Percentiles rank a stretch among this genome's conserved stretches.
Conservation (phyloP, 2,888 invertebrate genomes). For the Apamea anceps region DNA sequence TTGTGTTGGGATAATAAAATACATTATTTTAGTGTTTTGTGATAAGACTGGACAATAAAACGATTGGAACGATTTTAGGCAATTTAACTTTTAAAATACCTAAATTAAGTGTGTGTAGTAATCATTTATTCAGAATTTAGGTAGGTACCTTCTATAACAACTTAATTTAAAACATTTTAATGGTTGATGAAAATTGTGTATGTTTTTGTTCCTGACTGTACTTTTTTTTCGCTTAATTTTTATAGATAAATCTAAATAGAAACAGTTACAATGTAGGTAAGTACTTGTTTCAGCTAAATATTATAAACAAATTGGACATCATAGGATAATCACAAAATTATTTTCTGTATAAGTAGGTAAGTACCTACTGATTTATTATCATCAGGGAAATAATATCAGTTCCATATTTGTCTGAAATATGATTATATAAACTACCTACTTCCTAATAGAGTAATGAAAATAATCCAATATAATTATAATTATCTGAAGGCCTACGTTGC, state of each 20-base stretch:
- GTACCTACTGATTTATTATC: background rate
- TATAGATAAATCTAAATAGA: background rate
- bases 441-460: too few relatives aligned
- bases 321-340: background rate
- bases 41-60: constrained; percentile 12
- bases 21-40: background rate
- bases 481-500: too few relatives aligned
- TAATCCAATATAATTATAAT: too few relatives aligned
- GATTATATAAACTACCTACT: too few relatives aligned
- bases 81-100: background rate
- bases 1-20: background rate
- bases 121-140: background rate
- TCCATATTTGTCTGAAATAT: too few relatives aligned
- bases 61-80: background rate
- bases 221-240: background rate
- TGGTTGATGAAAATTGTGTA: background rate
- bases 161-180: background rate
- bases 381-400: background rate
- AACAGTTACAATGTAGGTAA: background rate
- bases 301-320: background rate
- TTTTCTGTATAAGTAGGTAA: background rate
- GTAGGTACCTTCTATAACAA: background rate
- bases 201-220: constrained; percentile 4
- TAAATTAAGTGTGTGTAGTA: background rate
- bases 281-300: background rate